phyloP scores from a whole-genome alignment of 2,888 invertebrate genomes.

The Didymodactylos carnosus region DNA sequence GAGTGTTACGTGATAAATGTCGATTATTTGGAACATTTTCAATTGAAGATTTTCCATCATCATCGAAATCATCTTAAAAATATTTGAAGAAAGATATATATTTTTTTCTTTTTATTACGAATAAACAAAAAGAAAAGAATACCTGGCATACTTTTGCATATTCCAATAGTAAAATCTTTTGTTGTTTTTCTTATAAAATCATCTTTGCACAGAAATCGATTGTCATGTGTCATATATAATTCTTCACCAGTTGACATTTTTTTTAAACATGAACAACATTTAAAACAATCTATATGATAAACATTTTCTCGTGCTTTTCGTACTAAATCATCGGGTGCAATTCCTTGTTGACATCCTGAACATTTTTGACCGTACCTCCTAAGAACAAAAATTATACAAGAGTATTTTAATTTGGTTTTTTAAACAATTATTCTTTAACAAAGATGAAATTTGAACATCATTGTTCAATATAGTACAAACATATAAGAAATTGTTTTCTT shows the following conservation, averaged over 20 bases:
- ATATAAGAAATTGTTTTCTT: too few relatives aligned
- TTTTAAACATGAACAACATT: slow-evolving; percentile 57
- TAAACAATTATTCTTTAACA: too few relatives aligned
- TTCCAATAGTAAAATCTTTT: too few relatives aligned
- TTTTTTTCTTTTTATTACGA: background rate
- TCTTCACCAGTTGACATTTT: slow-evolving; percentile 55
- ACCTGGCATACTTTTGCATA: background rate
- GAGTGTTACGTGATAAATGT: background rate
- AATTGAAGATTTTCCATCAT: background rate
- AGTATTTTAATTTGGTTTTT: too few relatives aligned
- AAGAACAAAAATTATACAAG: background rate
- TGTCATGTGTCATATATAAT: slow-evolving; percentile 78
- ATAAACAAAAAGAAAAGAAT: background rate
- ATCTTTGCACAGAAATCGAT: slow-evolving; percentile 26
- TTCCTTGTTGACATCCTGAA: slow-evolving; percentile 84
- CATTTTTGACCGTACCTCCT: slow-evolving; percentile 73
- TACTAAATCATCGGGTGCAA: slow-evolving; percentile 77
- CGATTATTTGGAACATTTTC: background rate
- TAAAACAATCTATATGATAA: slow-evolving; percentile 94
- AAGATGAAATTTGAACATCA: too few relatives aligned
- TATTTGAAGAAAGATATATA: background rate
- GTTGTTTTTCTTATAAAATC: background rate
- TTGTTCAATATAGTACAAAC: too few relatives aligned
- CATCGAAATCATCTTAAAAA: background rate
- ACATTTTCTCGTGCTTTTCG: slow-evolving; percentile 68